phyloP scores from a whole-genome alignment of 2,888 invertebrate species.

The Macrophya alboannulata region DNA sequence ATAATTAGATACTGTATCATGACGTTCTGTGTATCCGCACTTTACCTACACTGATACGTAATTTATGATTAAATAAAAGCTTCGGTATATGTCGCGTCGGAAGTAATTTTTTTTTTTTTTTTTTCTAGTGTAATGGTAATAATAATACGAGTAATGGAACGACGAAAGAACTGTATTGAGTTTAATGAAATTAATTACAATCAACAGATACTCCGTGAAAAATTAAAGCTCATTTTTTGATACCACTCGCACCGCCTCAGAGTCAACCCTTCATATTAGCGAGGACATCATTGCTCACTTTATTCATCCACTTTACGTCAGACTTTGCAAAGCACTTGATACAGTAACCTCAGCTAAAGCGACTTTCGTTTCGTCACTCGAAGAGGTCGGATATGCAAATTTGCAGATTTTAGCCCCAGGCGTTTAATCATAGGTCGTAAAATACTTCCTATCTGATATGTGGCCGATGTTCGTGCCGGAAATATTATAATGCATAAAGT shows the following conservation, averaged over 20 bases:
- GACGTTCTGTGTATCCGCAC: not conserved
- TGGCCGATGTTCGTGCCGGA: not conserved
- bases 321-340: slow-evolving; percentile 46
- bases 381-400: slow-evolving; percentile 31
- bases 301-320: slow-evolving; percentile 10
- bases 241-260: not conserved
- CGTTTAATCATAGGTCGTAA: not conserved
- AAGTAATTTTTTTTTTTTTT: not conserved
- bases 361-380: slow-evolving; percentile 40
- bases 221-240: not conserved
- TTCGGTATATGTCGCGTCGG: not conserved
- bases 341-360: not conserved
- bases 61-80: not conserved
- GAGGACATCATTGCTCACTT: slow-evolving; percentile 13
- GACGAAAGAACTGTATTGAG: not conserved
- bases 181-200: slow-evolving; percentile 1
- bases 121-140: not conserved
- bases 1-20: slow-evolving; percentile 13
- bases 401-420: not conserved
- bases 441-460: not conserved
- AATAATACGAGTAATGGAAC: not conserved
- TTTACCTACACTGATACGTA: not conserved
- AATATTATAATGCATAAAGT: not conserved
- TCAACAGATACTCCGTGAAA: not conserved
- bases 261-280: not conserved